Conservation (phyloP, 1,140 invertebrate genomes). For the Muscidifurax raptorellus region DNA sequence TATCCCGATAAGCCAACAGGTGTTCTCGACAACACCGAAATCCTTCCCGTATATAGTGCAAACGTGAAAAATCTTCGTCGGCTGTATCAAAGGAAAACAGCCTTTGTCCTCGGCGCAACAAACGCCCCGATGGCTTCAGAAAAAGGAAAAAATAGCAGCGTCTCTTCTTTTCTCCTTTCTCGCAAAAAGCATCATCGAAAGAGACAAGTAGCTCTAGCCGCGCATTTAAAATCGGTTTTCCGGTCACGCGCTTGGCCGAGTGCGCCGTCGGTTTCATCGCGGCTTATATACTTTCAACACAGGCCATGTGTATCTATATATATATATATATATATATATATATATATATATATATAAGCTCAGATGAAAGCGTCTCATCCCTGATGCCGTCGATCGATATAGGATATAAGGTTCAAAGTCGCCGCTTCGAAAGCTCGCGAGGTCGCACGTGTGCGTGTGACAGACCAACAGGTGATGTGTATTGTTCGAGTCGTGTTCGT, state of each 20-base stretch:
- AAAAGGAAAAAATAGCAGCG: too few relatives aligned
- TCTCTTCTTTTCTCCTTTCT: too few relatives aligned
- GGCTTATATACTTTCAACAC: not conserved
- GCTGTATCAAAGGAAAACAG: too few relatives aligned
- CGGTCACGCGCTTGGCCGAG: not conserved
- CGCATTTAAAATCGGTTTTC: constrained; percentile 8
- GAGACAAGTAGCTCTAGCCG: not conserved
- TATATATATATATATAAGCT: not conserved
- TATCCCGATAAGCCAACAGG: too few relatives aligned
- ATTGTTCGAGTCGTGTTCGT: not conserved
- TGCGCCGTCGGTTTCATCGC: not conserved
- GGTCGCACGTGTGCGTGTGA: constrained; percentile 21
- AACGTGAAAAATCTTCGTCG: too few relatives aligned
- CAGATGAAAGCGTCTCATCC: not conserved
- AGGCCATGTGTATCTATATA: not conserved
- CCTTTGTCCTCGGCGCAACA: too few relatives aligned
- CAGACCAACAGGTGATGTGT: constrained; percentile 18
- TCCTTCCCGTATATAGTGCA: too few relatives aligned
- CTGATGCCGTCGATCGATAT: constrained; percentile 54
- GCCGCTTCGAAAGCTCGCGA: constrained; percentile 29
- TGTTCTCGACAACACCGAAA: too few relatives aligned
- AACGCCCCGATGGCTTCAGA: too few relatives aligned
- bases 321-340: not conserved
- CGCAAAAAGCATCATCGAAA: too few relatives aligned
- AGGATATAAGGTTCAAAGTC: constrained; percentile 52